Percentiles rank a stretch among this genome's conserved stretches.
These are phyloP conservation scores for Agrotis segetum DNA, from an alignment of 2,888 invertebrate species.

Conservation along the genomic window DNA sequence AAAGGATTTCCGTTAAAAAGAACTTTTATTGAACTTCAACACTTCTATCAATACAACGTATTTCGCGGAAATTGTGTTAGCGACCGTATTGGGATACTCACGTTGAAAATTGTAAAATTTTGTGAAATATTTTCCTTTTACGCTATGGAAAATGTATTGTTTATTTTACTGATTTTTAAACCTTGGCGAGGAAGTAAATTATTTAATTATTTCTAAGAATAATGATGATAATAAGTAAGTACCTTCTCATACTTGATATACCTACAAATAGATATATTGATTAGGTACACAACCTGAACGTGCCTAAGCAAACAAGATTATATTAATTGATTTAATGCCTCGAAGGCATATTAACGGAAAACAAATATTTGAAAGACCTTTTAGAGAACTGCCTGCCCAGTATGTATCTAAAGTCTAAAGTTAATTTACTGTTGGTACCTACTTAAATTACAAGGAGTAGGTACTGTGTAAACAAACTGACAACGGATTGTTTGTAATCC, in stretches of 20 bases:
- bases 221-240: too few relatives aligned
- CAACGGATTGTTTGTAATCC: background rate
- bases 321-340: slow-evolving; percentile 8
- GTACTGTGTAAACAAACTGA: slow-evolving; percentile 3
- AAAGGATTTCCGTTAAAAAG: slow-evolving; percentile 75
- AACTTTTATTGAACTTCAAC: slow-evolving; percentile 71
- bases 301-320: background rate
- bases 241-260: too few relatives aligned
- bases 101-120: slow-evolving; percentile 14
- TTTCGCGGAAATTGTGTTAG: slow-evolving; percentile 59
- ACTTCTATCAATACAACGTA: slow-evolving; percentile 54
- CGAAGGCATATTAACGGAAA: background rate
- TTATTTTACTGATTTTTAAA: slow-evolving; percentile 11
- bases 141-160: background rate
- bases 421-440: background rate
- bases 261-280: too few relatives aligned
- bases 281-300: too few relatives aligned
- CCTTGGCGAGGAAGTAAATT: background rate
- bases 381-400: background rate
- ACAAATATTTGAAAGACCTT: background rate
- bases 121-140: slow-evolving; percentile 27
- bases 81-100: slow-evolving; percentile 26
- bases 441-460: background rate
- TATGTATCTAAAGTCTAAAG: background rate
- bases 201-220: too few relatives aligned